Evolutionary conservation across 2,888 invertebrate genomes (phyloP), one percentile per base, ranked within the genome.

Genomic region (Melanostoma mellinum): DNA sequence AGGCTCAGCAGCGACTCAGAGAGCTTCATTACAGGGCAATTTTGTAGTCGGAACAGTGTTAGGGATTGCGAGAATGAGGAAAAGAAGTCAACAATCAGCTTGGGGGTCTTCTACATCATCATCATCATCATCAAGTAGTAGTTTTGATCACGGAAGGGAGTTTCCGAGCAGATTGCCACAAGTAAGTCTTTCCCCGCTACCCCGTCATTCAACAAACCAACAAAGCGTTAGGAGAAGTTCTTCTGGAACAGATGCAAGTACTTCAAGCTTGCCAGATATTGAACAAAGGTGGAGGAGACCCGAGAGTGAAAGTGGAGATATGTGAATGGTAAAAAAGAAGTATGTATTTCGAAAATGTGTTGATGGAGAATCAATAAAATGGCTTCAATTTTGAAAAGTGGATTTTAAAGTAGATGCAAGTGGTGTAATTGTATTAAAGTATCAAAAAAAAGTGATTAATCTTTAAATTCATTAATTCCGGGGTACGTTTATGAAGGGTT

Each of bases 11-110:
- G 32, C 77, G 72, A 30, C 36, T 4, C 46, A 38, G 9, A 58
- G 60, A 8, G 85, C 88, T 0, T 86, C 87, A 0, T 81, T 87
- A 0, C 85, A 85, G 20, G 87, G 87, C 1, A 87, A 87, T 2
- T 88, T 88, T 0, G 87, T 90, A 2, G 88, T 88, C 0, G 90
- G 90, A 30, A 88, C 89, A 0, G 88, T 89, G 0, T 52, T 90
- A 32, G 87, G 88, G 0, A 67, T 89, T 30, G 89, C 88, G 3
- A 86, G 89, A 20, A 73, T 65, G 67, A 61, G 78, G 4, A 73
- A 58, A 32, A 46, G 73, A 63, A 71, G 71, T 10, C 79, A 79
- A 9, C 63, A 35, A 10, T 56, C 71, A 20, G 82, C 81, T 6
- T 82, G 81, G 81, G 77, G 68, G 4, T 78, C 81, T 0, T 68